Base-by-base conservation (phyloP, 53 echinoderm and acorn worm genomes). In the Holothuria leucospilota region DNA sequence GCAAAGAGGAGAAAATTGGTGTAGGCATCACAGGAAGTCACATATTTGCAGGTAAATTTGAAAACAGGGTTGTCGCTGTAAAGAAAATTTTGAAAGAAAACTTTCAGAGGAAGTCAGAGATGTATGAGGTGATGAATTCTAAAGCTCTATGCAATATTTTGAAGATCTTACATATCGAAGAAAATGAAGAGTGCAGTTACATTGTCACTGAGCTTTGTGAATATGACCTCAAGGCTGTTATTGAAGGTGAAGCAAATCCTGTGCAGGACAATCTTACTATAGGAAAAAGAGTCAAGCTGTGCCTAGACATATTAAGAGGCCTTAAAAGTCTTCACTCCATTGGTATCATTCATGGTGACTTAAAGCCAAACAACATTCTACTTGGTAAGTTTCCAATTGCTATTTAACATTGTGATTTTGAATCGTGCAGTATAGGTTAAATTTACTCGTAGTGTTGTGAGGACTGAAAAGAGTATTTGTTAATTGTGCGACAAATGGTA, bases 221-320 rank as follows among this genome's bases (percentile, higher is more conserved):
- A 41, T 23, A 77, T 24, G 25, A 77, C 24, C 20, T 77, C 21
- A 56, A 23, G 20, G 4, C 4, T 52, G 8, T 77, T n/a, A 53
- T 77, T 26, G 77, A 52, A 53, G 3, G 3, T 34, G 34, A 34
- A 34, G 1, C 34, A 34, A 34, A 34, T 34, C 62, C 20, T 2
- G n/a, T 62, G 62, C 34, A 34, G 34, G 34, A 34, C 34, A 34
- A 34, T 34, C 62, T 62, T 18, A 24, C 21, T 14, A 2, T 51
- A 10, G 77, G 24, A 1, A 51, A 51, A 6, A 77, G 20, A 12
- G 42, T 77, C 26, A 77, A 77, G 51, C 27, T 77, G 0, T 77
- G 77, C 51, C 51, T 77, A 20, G 77, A 77, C 51, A 77, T 77
- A 46, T 52, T 77, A 26, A 77, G 14, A 4, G 77, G 77, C 77